Evolutionary conservation across 2,888 invertebrate species (phyloP), one percentile per base, ranked within the genome.

Genomic region (Geotrupes spiniger): DNA sequence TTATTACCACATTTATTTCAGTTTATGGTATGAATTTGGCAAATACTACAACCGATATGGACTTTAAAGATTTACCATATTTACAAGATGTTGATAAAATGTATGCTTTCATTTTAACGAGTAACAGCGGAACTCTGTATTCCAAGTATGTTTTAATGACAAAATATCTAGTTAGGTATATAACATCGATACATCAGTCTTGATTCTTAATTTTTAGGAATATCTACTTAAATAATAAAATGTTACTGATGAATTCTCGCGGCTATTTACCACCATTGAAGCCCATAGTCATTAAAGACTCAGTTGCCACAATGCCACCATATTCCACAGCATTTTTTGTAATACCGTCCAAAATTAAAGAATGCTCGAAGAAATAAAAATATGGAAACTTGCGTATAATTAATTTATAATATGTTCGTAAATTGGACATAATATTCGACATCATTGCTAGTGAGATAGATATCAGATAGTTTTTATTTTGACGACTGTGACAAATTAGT

Each of bases 11-110:
- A 47, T 33, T 53, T 39, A 43, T 62, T 60, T 36, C 42, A 69
- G 64, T 84, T 40, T 84, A 78, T 68, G 84, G 81, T 40, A 63
- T 83, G 6, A 85, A 85, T 69, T 70, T 85, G 49, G 73, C 77
- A 54, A 73, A 77, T 66, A 65, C 66, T 8, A 69, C 73, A 54
- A 74, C 68, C 0, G 70, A 67, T 52, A 72, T 84, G 45, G 63
- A 72, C 25, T 68, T 85, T 14, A 74, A 78, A 58, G 79, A 78
- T 29, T 33, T 49, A 1, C 72, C 11, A 29, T 41, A 39, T 15
- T 43, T 41, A 38, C 6, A 40, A 14, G 21, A 21, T 21, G 21
- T 44, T 36, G 43, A 28, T n/a, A 21, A 21, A 26, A 53, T 54
- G 9, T 76, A 77, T 60, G 77, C 77, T 53, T 82, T 72, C 57